Percentiles rank a stretch among this genome's conserved stretches.
phyloP scores from a whole-genome alignment of 2,888 invertebrate species.

The Galeruca laticollis region DNA sequence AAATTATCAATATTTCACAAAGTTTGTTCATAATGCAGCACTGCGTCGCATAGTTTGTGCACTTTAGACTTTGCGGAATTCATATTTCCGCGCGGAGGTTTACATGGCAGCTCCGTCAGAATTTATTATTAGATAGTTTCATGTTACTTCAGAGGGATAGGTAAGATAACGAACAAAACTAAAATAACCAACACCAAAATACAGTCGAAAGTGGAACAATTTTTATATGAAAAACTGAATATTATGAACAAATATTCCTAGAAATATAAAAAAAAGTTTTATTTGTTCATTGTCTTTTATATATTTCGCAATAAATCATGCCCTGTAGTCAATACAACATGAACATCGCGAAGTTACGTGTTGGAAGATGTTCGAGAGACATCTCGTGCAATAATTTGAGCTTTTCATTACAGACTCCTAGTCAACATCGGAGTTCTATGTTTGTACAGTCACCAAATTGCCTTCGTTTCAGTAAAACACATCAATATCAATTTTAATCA shows the following conservation, averaged over 20 bases:
- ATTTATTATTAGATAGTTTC: constrained; percentile 39
- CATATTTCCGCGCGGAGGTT: constrained; percentile 36
- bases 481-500: constrained; percentile 48
- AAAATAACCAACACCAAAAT: constrained; percentile 1
- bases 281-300: too few relatives aligned
- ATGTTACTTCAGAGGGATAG: constrained; percentile 13
- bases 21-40: constrained; percentile 40
- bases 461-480: constrained; percentile 52
- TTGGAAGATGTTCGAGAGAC: constrained; percentile 17
- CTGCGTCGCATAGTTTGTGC: constrained; percentile 39
- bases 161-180: constrained; percentile 5
- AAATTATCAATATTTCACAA: constrained; percentile 48
- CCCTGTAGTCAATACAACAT: constrained; percentile 17
- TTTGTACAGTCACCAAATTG: constrained; percentile 49
- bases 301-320: too few relatives aligned
- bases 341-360: constrained; percentile 6
- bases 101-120: constrained; percentile 26
- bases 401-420: constrained; percentile 43
- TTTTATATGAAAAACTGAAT: background rate
- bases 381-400: constrained; percentile 28
- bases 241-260: too few relatives aligned
- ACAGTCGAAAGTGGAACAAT: too few relatives aligned
- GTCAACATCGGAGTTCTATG: constrained; percentile 30
- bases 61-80: constrained; percentile 42
- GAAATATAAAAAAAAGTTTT: too few relatives aligned